A percentile compares a stretch with the other conserved stretches of the same genome.
phyloP scores from a whole-genome alignment of 2,888 invertebrate species.

The Teinopalpus imperialis region DNA sequence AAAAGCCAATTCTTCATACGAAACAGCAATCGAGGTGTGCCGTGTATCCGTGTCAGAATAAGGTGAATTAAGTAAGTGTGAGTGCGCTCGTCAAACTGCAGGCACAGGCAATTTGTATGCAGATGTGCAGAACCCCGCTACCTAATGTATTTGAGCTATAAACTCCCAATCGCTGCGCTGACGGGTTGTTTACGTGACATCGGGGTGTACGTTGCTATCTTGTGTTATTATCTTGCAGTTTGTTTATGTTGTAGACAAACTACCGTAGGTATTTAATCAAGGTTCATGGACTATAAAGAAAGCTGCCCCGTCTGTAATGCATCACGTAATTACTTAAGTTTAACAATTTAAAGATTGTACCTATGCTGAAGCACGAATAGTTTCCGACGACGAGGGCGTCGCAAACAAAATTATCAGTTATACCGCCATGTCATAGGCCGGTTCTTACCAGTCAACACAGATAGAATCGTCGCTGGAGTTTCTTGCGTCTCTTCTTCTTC shows the following conservation, averaged over 20 bases:
- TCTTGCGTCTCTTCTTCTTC: too few relatives aligned
- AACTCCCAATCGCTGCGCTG: conserved; percentile 26
- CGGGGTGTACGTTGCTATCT: conserved; percentile 32
- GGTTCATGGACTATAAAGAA: not conserved
- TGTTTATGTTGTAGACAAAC: conserved; percentile 1
- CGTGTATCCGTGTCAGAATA: conserved; percentile 41
- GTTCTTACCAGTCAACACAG: too few relatives aligned
- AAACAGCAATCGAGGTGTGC: conserved; percentile 38
- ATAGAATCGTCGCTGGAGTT: too few relatives aligned
- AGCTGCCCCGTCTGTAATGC: not conserved
- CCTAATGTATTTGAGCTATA: conserved; percentile 28
- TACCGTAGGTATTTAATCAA: conserved; percentile 5
- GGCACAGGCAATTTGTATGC: conserved; percentile 56
- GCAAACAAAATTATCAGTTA: too few relatives aligned
- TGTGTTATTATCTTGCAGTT: conserved; percentile 7
- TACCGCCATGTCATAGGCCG: too few relatives aligned
- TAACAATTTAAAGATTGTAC: too few relatives aligned
- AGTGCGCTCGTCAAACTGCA: conserved; percentile 46
- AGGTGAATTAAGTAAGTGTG: too few relatives aligned
- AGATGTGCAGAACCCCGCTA: conserved; percentile 47
- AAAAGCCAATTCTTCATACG: conserved; percentile 7
- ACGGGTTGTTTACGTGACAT: conserved; percentile 36
- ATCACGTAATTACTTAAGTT: too few relatives aligned
- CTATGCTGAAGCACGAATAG: too few relatives aligned
- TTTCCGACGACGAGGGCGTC: too few relatives aligned